phyloP scores from a whole-genome alignment of 2,888 invertebrate species.

The Fragum fragum region DNA sequence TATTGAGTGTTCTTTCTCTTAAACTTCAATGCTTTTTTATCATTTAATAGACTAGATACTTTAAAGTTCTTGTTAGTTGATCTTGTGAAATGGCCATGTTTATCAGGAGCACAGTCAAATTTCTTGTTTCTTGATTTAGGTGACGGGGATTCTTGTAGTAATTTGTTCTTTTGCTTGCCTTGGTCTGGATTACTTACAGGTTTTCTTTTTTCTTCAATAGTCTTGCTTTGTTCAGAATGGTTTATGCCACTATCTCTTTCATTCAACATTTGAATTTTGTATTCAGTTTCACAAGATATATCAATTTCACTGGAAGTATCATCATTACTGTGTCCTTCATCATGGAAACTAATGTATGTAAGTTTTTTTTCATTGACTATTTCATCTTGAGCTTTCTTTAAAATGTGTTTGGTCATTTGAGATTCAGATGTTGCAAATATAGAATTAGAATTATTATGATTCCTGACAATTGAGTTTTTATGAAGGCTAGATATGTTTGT shows the following conservation, averaged over 20 bases:
- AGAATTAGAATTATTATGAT: background rate
- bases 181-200: background rate
- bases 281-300: background rate
- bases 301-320: background rate
- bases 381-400: too few species aligned
- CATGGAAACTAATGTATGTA: too few species aligned
- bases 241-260: background rate
- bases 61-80: background rate
- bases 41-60: background rate
- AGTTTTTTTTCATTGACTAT: too few species aligned
- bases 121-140: background rate
- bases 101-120: background rate
- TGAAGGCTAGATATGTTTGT: background rate
- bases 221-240: background rate
- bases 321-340: too few species aligned
- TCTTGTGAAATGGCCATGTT: background rate
- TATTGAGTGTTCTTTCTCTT: background rate
- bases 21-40: background rate
- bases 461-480: background rate
- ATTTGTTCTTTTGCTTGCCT: background rate
- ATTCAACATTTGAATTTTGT: background rate
- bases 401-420: too few species aligned
- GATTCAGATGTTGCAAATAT: background rate
- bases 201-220: background rate
- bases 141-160: background rate